A percentile compares a stretch with the other conserved stretches of the same genome.
Evolutionary conservation across 2,797 vertebrate species (phyloP).

Genomic region (Ptychadena robeensis): DNA sequence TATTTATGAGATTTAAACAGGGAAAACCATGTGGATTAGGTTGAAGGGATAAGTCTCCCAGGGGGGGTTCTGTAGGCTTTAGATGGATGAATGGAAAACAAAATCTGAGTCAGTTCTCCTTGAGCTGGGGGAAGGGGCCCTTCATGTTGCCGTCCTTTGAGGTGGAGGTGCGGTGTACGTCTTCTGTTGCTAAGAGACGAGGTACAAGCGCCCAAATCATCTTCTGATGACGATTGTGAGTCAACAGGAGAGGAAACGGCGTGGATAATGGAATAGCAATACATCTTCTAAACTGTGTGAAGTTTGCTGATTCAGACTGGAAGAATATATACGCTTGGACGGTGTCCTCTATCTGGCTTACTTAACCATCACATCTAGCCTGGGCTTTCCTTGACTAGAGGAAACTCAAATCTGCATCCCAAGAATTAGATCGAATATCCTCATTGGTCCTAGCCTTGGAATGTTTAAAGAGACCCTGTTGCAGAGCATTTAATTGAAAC

Average conservation of each 20-base stretch:
- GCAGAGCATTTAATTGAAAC: too few species aligned
- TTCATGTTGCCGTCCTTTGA: conserved; percentile 14
- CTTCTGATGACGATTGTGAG: conserved; percentile 23
- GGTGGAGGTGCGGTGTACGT: conserved; percentile 26
- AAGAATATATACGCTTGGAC: too few species aligned
- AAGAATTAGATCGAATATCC: too few species aligned
- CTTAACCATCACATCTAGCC: too few species aligned
- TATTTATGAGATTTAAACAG: background rate
- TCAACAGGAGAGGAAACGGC: conserved; percentile 41
- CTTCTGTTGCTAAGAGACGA: conserved; percentile 55
- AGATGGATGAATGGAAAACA: conserved; percentile 42
- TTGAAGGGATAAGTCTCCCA: conserved; percentile 4
- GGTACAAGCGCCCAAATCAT: conserved; percentile 28
- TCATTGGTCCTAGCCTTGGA: too few species aligned
- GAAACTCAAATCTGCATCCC: too few species aligned
- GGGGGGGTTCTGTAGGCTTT: conserved; percentile 29
- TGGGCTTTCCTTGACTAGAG: too few species aligned
- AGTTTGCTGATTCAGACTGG: background rate
- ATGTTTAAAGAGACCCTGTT: too few species aligned
- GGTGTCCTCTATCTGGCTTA: too few species aligned
- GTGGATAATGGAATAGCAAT: conserved; percentile 17
- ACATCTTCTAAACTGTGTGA: background rate
- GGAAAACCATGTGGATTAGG: conserved; percentile 12
- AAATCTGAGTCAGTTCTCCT: conserved; percentile 41
- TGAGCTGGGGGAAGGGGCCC: conserved; percentile 39